Base-by-base conservation (phyloP, 2,797 vertebrate species). In the Pangasius djambal region DNA sequence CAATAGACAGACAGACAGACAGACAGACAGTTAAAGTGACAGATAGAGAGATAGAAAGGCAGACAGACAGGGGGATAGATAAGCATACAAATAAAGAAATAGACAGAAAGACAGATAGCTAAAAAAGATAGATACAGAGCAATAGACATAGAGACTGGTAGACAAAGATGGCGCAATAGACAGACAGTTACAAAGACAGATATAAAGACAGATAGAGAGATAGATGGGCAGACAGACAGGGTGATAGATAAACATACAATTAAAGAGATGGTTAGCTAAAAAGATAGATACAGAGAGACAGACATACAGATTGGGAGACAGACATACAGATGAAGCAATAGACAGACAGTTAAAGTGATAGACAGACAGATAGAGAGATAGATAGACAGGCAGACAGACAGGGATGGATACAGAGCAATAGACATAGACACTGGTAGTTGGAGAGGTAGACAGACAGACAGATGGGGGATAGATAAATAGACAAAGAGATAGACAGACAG, bases 401-500 rank as follows among this genome's bases (percentile, higher is more conserved):
- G 28, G 31, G 12, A 69, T 15, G 12, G 65, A 67, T 4, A 67
- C 8, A 48, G 48, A 48, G 48, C 7, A 28, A 67, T 3, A 28
- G 63, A 65, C 3, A 65, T 31, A n/a, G 28, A n/a, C 3, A 31
- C 59, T 20, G 63, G n/a, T 28, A 65, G 25, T 16, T 4, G 20
- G 20, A 2, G 15, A 31, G 67, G 18, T 6, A 18, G 67, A 16
- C 6, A 70, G 31, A 70, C 2, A 70, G 67, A 70, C 1, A 37
- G 67, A 6, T 34, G n/a, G 4, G 48, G 48, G 48, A 48, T 48
- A 48, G 48, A 48, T 9, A 48, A 9, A 48, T 48, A 65, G 28
- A 78, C n/a, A 88, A 40, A 87, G 40, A 83, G 77, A 48, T 2
- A 48, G 67, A 69, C 37, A 75, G 61, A 78, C 20, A 57, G 6